Evolutionary conservation across 1,140 invertebrate genomes (phyloP).

Genomic region (Diploscapter pachys): DNA sequence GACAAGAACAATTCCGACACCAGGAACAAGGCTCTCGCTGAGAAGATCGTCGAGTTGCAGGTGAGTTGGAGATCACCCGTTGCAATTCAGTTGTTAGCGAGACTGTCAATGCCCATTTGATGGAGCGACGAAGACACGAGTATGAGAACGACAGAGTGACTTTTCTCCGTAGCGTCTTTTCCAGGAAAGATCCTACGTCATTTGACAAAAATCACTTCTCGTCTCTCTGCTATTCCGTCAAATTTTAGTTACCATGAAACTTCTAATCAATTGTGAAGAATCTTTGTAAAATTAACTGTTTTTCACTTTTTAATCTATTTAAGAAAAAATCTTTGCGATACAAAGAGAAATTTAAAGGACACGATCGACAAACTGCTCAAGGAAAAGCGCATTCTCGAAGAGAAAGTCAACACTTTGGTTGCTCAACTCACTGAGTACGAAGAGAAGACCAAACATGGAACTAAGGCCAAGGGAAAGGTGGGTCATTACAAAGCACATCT

Average conservation of each 20-base stretch:
- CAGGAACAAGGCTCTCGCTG: slow-evolving; percentile 90
- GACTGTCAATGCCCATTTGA: too few relatives aligned
- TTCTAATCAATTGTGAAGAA: too few relatives aligned
- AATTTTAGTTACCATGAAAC: too few relatives aligned
- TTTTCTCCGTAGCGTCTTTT: too few relatives aligned
- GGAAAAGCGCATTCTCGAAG: slow-evolving; percentile 90
- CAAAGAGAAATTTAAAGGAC: slow-evolving; percentile 19
- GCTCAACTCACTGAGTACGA: slow-evolving; percentile 91
- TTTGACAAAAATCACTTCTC: too few relatives aligned
- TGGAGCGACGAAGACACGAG: too few relatives aligned
- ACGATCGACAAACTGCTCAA: slow-evolving; percentile 70
- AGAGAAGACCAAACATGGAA: slow-evolving; percentile 92
- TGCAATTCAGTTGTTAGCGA: too few relatives aligned
- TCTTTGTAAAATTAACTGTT: neutral
- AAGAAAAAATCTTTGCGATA: neutral
- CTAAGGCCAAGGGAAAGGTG: slow-evolving; percentile 82
- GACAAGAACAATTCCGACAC: slow-evolving; percentile 91
- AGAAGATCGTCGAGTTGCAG: slow-evolving; percentile 77
- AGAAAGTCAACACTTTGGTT: slow-evolving; percentile 81
- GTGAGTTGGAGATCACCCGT: neutral
- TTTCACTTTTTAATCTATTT: neutral
- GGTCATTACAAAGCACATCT: too few relatives aligned
- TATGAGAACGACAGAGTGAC: too few relatives aligned
- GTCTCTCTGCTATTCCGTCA: too few relatives aligned
- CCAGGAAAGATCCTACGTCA: too few relatives aligned